Conservation (phyloP, 2,888 invertebrate genomes). For the Cerastis rubricosa region DNA sequence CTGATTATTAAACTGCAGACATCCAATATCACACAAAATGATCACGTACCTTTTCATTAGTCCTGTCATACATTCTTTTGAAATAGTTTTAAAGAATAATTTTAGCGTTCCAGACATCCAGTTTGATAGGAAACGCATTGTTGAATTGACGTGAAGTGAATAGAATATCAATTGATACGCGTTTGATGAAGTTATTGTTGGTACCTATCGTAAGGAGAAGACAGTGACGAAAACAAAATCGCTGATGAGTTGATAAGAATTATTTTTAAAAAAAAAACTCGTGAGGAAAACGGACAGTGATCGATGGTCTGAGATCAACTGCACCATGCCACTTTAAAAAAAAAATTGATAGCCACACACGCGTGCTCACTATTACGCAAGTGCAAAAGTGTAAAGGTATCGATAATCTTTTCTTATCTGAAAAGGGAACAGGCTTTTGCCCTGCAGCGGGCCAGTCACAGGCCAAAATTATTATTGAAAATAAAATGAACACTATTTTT, state of each 20-base stretch:
- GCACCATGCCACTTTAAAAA: neutral
- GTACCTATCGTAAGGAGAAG: constrained; percentile 2
- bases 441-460: neutral
- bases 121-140: constrained; percentile 33
- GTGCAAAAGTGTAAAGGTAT: neutral
- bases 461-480: neutral
- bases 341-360: neutral
- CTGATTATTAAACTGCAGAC: neutral
- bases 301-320: neutral
- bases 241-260: neutral
- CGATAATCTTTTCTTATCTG: neutral
- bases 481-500: neutral
- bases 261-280: neutral
- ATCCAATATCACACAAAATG: neutral
- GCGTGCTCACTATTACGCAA: neutral
- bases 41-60: constrained; percentile 9
- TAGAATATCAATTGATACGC: constrained; percentile 9
- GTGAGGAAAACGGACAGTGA: neutral
- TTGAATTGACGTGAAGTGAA: constrained; percentile 39
- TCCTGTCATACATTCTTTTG: constrained; percentile 2
- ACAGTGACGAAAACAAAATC: neutral
- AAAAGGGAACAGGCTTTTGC: constrained; percentile 8
- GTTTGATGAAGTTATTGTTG: neutral
- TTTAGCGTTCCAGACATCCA: constrained; percentile 23
- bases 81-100: constrained; percentile 17